phyloP scores from a whole-genome alignment of 1,140 invertebrate genomes.

The Mylabris phalerata region DNA sequence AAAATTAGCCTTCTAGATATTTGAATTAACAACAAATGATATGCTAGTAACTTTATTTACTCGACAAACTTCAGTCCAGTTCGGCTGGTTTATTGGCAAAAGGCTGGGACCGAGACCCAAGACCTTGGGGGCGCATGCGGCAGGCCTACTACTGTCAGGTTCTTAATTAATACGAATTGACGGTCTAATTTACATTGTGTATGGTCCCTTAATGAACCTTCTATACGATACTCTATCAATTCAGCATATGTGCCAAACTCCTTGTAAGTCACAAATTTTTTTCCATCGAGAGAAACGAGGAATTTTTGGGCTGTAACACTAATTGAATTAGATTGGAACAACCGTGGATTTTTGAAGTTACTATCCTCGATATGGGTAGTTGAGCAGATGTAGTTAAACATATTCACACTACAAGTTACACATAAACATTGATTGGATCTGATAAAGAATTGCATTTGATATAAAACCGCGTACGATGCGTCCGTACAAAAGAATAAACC shows the following conservation, averaged over 20 bases:
- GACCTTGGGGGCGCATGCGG: conserved; percentile 25
- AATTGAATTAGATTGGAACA: too few relatives aligned
- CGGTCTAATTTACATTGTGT: conserved; percentile 27
- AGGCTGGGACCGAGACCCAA: conserved; percentile 15
- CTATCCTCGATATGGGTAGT: not conserved
- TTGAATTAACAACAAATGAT: conserved; percentile 18
- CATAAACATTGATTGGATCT: conserved; percentile 15
- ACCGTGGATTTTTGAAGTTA: too few relatives aligned
- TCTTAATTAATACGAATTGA: conserved; percentile 30
- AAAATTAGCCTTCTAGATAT: too few relatives aligned
- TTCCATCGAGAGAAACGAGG: too few relatives aligned
- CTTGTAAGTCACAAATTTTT: too few relatives aligned
- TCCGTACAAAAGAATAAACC: conserved; percentile 17
- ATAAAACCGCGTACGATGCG: conserved; percentile 19
- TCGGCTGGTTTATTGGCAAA: conserved; percentile 30
- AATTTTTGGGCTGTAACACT: too few relatives aligned
- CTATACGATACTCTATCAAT: not conserved
- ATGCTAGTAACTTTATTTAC: conserved; percentile 32
- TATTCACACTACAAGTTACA: not conserved
- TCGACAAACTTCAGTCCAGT: conserved; percentile 26
- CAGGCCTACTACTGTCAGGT: conserved; percentile 16
- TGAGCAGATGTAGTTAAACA: conserved; percentile 4
- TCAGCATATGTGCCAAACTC: too few relatives aligned
- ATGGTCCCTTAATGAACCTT: conserved; percentile 23
- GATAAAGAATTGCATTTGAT: conserved; percentile 21